Evolutionary conservation across 2,888 invertebrate genomes (phyloP), one percentile per base, ranked within the genome.

Genomic region (Halictus quadricinctus): DNA sequence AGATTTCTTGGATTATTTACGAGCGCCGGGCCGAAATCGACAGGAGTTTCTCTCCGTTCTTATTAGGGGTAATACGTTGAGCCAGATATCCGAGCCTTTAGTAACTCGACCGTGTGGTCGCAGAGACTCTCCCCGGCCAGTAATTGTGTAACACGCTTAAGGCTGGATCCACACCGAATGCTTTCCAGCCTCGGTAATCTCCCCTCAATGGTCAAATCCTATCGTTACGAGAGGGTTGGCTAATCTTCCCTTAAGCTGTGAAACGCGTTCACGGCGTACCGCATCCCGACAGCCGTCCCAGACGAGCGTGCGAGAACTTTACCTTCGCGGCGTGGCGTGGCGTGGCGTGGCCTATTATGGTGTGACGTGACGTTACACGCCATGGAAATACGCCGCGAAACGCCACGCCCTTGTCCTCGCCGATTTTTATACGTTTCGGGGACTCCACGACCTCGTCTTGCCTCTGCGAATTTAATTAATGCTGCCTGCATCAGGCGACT

Each of bases 11-110:
- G 58, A 84, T 85, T 83, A 83, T 80, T 80, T 76, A 69, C 72
- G 66, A 72, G 25, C 46, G 58, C 18, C 72, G 58, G 54, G 72
- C 79, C 77, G 80, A 85, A 84, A 88, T 89, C 87, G 85, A 76
- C 82, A 54, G 72, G 70, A 83, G 70, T 89, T 86, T 89, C 87
- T 86, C 86, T 89, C 84, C 84, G 87, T 89, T 88, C 91, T 92
- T 91, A 91, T 92, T 92, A 90, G 86, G 84, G 83, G 87, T 92
- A 91, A 92, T 92, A 85, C 81, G 85, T 85, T 83, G 89, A 88
- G 70, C 85, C 83, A 75, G 76, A 76, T 66, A 80, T 78, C 72
- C 36, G 43, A 76, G 87, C 75, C 79, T 81, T 86, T 82, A 79
- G 75, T 80, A 88, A 86, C 83, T 87, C 78, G 89, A 78, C 48